These are phyloP conservation scores for Melanerpes aurifrons DNA, from an alignment of 2,113 vertebrate genomes.

Conservation along the genomic window DNA sequence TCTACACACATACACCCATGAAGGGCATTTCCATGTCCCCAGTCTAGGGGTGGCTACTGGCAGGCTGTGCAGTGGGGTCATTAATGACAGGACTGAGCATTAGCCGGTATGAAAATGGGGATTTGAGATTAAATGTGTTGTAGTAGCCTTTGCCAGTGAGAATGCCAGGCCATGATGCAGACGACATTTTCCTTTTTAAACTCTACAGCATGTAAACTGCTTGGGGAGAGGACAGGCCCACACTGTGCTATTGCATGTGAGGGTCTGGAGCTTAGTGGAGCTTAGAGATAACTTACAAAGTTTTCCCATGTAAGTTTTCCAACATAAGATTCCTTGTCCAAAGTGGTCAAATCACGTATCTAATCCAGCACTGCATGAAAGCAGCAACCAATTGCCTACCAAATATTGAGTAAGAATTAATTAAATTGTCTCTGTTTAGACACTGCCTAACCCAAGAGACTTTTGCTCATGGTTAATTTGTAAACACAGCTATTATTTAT, in stretches of 20 bases:
- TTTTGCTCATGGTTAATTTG: background rate
- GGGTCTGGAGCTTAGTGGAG: background rate
- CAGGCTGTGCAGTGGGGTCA: background rate
- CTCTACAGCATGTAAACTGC: rapidly evolving
- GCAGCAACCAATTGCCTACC: background rate
- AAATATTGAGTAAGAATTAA: slow-evolving; percentile 8
- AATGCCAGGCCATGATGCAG: background rate
- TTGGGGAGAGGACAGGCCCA: background rate
- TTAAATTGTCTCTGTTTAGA: background rate
- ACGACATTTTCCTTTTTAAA: background rate
- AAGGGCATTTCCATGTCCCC: background rate
- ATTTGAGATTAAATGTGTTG: background rate
- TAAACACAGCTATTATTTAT: slow-evolving; percentile 43
- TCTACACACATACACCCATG: rapidly evolving
- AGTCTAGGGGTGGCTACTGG: background rate
- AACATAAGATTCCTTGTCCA: background rate
- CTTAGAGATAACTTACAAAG: background rate
- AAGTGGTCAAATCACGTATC: background rate
- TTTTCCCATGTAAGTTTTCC: background rate
- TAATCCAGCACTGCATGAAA: background rate
- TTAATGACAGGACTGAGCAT: too few relatives aligned
- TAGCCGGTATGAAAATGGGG: background rate
- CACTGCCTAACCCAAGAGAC: background rate
- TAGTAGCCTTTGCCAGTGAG: background rate
- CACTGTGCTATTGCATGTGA: rapidly evolving